Evolutionary conservation across 2,888 invertebrate species (phyloP).

Genomic region (Leptinotarsa rubiginosa): DNA sequence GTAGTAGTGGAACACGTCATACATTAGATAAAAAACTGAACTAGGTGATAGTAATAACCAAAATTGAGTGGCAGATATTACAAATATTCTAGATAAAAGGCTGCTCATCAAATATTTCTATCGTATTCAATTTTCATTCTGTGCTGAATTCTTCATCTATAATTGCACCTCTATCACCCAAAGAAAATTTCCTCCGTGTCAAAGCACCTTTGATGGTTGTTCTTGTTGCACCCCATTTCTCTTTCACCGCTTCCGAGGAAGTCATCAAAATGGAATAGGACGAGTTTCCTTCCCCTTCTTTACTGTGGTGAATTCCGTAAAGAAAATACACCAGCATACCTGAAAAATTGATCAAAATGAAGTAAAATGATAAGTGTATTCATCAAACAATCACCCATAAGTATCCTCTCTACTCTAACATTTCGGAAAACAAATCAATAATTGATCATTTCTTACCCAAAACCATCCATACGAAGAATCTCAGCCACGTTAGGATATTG

Average conservation of each 20-base stretch:
- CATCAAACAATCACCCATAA: background rate
- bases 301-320: conserved; percentile 88
- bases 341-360: conserved; percentile 61
- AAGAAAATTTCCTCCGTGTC: conserved; percentile 61
- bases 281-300: conserved; percentile 75
- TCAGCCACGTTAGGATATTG: conserved; percentile 83
- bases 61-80: background rate
- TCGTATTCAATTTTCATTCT: conserved; percentile 43
- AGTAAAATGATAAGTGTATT: too few species aligned
- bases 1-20: background rate
- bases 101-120: background rate
- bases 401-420: background rate
- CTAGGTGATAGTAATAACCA: background rate
- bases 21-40: too few species aligned
- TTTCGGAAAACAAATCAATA: background rate
- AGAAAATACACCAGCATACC: conserved; percentile 85
- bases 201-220: conserved; percentile 62
- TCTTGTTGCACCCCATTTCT: conserved; percentile 72
- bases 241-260: conserved; percentile 73
- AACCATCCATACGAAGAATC: conserved; percentile 89
- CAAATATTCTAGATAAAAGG: background rate
- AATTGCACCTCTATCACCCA: conserved; percentile 64
- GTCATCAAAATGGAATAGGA: conserved; percentile 76
- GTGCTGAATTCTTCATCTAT: conserved; percentile 61
- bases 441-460: conserved; percentile 70